Evolutionary conservation across 2,888 invertebrate species (phyloP).

Genomic region (Tortricodes alternella): DNA sequence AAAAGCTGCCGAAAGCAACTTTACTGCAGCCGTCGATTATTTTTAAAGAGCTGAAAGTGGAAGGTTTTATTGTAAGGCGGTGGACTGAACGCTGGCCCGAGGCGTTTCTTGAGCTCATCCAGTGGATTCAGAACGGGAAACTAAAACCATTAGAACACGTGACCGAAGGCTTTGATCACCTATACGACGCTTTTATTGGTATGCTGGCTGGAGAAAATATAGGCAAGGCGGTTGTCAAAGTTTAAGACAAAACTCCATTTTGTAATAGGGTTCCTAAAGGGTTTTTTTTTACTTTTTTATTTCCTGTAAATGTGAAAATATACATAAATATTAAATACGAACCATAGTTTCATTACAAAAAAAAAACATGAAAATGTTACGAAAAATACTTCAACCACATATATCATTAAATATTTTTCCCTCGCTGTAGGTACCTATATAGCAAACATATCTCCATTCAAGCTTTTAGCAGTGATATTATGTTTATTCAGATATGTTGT

Average conservation of each 20-base stretch:
- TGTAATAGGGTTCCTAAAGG: slow-evolving; percentile 39
- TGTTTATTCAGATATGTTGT: no score
- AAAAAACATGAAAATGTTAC: no score
- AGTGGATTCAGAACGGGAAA: slow-evolving; percentile 83
- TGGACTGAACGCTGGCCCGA: slow-evolving; percentile 77
- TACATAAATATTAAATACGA: no score
- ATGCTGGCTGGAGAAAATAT: slow-evolving; percentile 79
- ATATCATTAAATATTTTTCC: no score
- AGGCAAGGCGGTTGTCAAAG: slow-evolving; percentile 87
- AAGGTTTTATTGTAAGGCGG: slow-evolving; percentile 75
- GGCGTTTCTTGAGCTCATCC: slow-evolving; percentile 76
- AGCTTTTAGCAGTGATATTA: no score
- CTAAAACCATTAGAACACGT: slow-evolving; percentile 83
- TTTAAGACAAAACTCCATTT: slow-evolving; percentile 55
- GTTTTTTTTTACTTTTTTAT: no score
- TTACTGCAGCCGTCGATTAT: slow-evolving; percentile 76
- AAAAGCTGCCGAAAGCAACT: slow-evolving; percentile 51
- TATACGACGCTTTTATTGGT: background rate
- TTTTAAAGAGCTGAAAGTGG: slow-evolving; percentile 76
- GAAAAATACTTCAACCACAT: no score
- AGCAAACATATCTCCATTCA: no score
- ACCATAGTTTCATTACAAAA: no score
- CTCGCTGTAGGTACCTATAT: no score
- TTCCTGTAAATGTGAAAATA: no score
- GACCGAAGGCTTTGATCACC: slow-evolving; percentile 85